These are phyloP conservation scores for Neocrepidodera transversa DNA, from an alignment of 2,888 invertebrate species.

Conservation along the genomic window DNA sequence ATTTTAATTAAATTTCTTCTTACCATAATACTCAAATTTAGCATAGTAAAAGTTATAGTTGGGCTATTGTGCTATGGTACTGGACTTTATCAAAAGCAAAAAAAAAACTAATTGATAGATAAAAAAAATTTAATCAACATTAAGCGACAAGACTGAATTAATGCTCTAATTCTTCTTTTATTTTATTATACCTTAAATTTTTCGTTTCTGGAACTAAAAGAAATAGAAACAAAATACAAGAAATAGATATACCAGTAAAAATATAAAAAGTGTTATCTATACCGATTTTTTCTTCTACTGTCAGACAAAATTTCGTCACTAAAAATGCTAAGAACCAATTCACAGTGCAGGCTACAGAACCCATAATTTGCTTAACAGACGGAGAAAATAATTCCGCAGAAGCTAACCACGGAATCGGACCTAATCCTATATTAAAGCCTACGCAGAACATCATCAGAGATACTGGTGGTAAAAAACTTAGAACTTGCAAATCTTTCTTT, in stretches of 20 bases:
- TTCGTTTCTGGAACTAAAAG: constrained; percentile 64
- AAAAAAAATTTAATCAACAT: too few relatives aligned
- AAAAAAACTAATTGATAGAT: too few relatives aligned
- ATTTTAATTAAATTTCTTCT: too few relatives aligned
- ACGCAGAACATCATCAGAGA: constrained; percentile 65
- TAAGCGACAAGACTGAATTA: too few relatives aligned
- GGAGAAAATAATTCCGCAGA: constrained; percentile 77
- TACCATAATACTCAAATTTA: too few relatives aligned
- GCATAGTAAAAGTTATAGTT: too few relatives aligned
- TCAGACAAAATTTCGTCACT: constrained; percentile 73
- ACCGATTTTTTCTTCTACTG: constrained; percentile 64
- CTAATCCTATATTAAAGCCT: constrained; percentile 14
- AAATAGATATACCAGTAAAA: constrained; percentile 69
- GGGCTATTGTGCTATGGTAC: too few relatives aligned
- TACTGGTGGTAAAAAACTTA: constrained; percentile 72
- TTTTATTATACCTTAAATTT: constrained; percentile 8
- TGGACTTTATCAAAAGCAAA: too few relatives aligned
- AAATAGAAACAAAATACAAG: constrained; percentile 72
- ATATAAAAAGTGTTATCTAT: constrained; percentile 73
- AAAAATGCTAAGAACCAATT: constrained; percentile 80
- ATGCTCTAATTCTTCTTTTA: constrained; percentile 9
- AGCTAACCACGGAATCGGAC: constrained; percentile 81
- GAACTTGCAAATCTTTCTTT: not conserved
- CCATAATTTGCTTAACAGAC: constrained; percentile 76
- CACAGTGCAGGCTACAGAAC: constrained; percentile 75